A percentile compares a stretch with the other conserved stretches of the same genome.
These are phyloP conservation scores for Melanostoma mellinum DNA, from an alignment of 2,888 invertebrate genomes.

Conservation along the genomic window DNA sequence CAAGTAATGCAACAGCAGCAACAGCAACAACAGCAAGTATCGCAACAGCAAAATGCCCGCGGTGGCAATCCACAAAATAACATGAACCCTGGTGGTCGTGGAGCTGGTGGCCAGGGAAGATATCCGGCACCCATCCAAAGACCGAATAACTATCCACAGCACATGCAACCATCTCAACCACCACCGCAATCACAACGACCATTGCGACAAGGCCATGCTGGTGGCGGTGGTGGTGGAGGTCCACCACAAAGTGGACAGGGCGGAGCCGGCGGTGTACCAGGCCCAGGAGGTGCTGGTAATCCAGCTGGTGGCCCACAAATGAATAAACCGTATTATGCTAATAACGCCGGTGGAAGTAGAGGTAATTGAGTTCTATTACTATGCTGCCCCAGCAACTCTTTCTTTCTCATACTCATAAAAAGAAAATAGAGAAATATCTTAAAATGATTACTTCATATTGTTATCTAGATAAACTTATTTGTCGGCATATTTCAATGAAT, in stretches of 20 bases:
- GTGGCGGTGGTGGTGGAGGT: slow-evolving; percentile 75
- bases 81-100: slow-evolving; percentile 76
- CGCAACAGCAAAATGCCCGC: slow-evolving; percentile 74
- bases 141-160: slow-evolving; percentile 81
- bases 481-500: slow-evolving; percentile 68
- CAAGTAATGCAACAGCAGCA: slow-evolving; percentile 83
- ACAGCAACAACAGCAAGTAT: slow-evolving; percentile 77
- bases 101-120: slow-evolving; percentile 78
- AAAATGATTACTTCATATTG: slow-evolving; percentile 4
- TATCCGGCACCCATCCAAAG: slow-evolving; percentile 81
- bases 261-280: slow-evolving; percentile 69
- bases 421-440: slow-evolving; percentile 40
- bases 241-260: slow-evolving; percentile 67
- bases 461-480: slow-evolving; percentile 33
- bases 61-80: slow-evolving; percentile 75
- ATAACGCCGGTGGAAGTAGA: slow-evolving; percentile 78
- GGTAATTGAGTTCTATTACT: slow-evolving; percentile 78
- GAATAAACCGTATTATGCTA: slow-evolving; percentile 80
- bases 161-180: slow-evolving; percentile 77
- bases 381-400: slow-evolving; percentile 38
- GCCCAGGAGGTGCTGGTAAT: slow-evolving; percentile 67
- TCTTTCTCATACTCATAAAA: slow-evolving; percentile 43
- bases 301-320: slow-evolving; percentile 75
- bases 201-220: slow-evolving; percentile 75
- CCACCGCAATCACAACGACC: slow-evolving; percentile 77